Base-by-base conservation (phyloP, 2,113 vertebrate species). In the Paradisaea rubra region DNA sequence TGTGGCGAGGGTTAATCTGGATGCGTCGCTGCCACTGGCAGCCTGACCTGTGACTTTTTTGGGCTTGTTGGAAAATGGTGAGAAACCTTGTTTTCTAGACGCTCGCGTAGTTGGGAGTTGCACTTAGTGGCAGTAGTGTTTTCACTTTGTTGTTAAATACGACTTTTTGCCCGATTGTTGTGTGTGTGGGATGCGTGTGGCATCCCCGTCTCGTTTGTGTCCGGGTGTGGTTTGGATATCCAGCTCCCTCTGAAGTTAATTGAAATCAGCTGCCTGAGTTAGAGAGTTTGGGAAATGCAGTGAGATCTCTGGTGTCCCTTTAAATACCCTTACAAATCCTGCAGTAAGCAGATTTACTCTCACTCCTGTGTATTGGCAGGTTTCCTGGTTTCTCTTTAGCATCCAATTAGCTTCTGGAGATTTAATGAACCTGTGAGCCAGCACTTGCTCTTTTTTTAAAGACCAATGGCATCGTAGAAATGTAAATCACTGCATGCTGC, bases 111-210 rank as follows among this genome's bases (percentile, higher is more conserved):
- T 13, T 27, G 70, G 21, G 74, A 50, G 27, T 61, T 37, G 39
- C 4, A 0, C 41, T 68, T 39, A 4, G 53, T 3, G 47, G 71
- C 31, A 1, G 28, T 12, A 16, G 39, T 1, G 0, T 54, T 60
- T 61, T 69, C 33, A 2, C 19, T 35, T 25, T 8, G 66, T 9
- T 35, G 45, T 50, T 39, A 30, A 39, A 31, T 8, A 1, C 0
- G 3, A 4, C 20, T 57, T 61, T 25, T 28, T 44, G 57, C 61
- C 74, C 7, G 24, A 2, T 35, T 0, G 6, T 44, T 57, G 57
- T 7, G 56, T 3, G 15, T 13, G 17, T 0, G 27, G 78, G 78
- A 13, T 18, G 61, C 10, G 10, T n/a, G 54, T 0, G 8, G 7
- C 73, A 16, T n/a, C 39, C 73, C 65, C 3, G 0, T 30, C 30